A percentile compares a stretch with the other conserved stretches of the same genome.
phyloP scores from a whole-genome alignment of 2,113 vertebrate genomes.

The Herpailurus yagouaroundi region DNA sequence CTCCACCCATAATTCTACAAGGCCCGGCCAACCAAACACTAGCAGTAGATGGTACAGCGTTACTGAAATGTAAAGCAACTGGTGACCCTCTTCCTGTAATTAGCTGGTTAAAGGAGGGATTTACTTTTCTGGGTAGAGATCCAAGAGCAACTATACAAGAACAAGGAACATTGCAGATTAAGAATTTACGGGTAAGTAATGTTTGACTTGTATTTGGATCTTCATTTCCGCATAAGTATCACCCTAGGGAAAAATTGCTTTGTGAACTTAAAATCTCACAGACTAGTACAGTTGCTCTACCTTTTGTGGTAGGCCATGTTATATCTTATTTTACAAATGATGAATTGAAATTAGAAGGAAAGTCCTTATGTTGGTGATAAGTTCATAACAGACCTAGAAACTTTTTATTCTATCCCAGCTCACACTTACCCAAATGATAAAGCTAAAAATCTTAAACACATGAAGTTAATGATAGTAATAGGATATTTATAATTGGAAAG shows the following conservation, averaged over 20 bases:
- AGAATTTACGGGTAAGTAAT: conserved; percentile 91
- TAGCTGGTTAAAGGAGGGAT: conserved; percentile 98
- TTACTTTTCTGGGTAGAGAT: conserved; percentile 95
- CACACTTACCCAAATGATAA: background rate
- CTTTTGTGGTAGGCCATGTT: background rate
- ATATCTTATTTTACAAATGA: background rate
- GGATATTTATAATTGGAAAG: background rate
- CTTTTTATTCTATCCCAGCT: background rate
- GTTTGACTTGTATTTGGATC: fast-evolving
- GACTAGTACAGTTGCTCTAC: background rate
- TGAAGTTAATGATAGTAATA: background rate
- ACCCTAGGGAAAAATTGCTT: background rate
- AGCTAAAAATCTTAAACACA: background rate
- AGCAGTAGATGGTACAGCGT: conserved; percentile 92
- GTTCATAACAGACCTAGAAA: background rate
- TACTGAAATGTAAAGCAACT: conserved; percentile 96
- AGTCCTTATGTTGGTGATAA: background rate
- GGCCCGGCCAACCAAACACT: conserved; percentile 96
- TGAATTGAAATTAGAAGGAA: background rate
- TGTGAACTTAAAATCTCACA: background rate
- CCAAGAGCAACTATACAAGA: conserved; percentile 94
- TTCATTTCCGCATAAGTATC: background rate
- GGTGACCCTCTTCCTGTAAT: conserved; percentile 96
- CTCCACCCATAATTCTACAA: conserved; percentile 98
- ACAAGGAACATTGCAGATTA: conserved; percentile 96